Percentiles rank a stretch among this genome's conserved stretches.
Evolutionary conservation across 2,888 invertebrate species (phyloP).

Genomic region (Melitaea athalia): DNA sequence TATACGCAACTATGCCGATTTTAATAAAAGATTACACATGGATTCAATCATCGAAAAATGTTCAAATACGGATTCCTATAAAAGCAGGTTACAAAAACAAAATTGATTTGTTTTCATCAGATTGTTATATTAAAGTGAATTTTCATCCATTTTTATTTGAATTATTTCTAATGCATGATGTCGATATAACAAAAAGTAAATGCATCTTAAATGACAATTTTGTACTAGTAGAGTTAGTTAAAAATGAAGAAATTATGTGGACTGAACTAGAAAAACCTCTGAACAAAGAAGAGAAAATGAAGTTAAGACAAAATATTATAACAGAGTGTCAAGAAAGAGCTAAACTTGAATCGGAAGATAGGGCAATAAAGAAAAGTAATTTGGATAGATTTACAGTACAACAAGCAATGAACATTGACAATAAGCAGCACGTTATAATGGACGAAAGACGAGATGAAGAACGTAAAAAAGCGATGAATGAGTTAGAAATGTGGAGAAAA

Average conservation of each 20-base stretch:
- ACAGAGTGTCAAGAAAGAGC: slow-evolving; percentile 80
- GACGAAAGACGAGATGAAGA: slow-evolving; percentile 84
- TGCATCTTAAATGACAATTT: slow-evolving; percentile 84
- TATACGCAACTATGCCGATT: slow-evolving; percentile 84
- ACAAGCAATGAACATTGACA: slow-evolving; percentile 75
- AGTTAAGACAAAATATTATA: slow-evolving; percentile 81
- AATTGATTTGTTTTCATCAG: slow-evolving; percentile 86
- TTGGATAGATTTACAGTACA: slow-evolving; percentile 81
- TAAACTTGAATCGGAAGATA: slow-evolving; percentile 80
- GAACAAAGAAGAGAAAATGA: slow-evolving; percentile 80
- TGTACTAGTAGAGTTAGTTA: slow-evolving; percentile 85
- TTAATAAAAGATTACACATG: slow-evolving; percentile 88
- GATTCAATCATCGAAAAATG: slow-evolving; percentile 85
- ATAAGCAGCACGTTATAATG: slow-evolving; percentile 82
- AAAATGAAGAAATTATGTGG: slow-evolving; percentile 82
- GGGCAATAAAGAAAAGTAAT: slow-evolving; percentile 73
- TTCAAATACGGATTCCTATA: slow-evolving; percentile 86
- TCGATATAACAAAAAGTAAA: slow-evolving; percentile 84
- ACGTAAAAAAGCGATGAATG: slow-evolving; percentile 84
- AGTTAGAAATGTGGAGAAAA: slow-evolving; percentile 84
- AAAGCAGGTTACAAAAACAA: slow-evolving; percentile 84
- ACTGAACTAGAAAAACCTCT: slow-evolving; percentile 79
- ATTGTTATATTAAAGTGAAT: slow-evolving; percentile 87
- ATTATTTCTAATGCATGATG: slow-evolving; percentile 84
- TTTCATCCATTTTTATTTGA: slow-evolving; percentile 89